Evolutionary conservation across 2,113 vertebrate genomes (phyloP), one percentile per base, ranked within the genome.

Genomic region (Chaetops frenatus): DNA sequence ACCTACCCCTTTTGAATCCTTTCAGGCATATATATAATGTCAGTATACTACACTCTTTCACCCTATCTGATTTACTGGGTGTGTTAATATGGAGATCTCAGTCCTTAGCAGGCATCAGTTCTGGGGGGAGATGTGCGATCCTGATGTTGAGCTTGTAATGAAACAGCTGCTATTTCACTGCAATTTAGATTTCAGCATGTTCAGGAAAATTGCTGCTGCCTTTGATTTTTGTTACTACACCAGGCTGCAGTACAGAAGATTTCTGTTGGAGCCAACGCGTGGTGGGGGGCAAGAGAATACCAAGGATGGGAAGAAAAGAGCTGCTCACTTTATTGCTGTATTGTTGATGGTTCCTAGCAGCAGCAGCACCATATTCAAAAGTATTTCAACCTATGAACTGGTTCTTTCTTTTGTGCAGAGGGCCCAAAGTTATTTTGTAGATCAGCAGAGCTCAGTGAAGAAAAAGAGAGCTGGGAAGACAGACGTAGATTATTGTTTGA

Each of bases 391-490:
- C 11, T 3, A 3, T 19, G 14, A 12, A 74, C 19, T 70, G 92
- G 33, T 50, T 91, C 51, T 67, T 70, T 90, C 62, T 44, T 92
- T 45, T 82, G 31, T 35, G 57, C 95, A 98, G 97, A 98, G 73
- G 99, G 99, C 28, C 98, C 98, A 11, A 85, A 88, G 67, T 96
- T 97, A 60, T 99, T 99, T 95, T 99, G 98, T 93, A 98, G 98
- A n/a, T 91, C 95, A 12, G 72, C 89, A 42, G 97, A 97, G 50
- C 96, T 98, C 60, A 95, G 97, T 83, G 96, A 98, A 81, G 98
- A 98, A 96, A 98, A 91, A 92, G 98, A 98, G 44, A 69, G 89
- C 44, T 99, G 99, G 99, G 98, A 99, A 94, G 96, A 98, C 72
- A 98, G 95, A 87, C 98, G 98, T 72, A 83, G 88, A 31, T 67